A percentile compares a stretch with the other conserved stretches of the same genome.
phyloP scores from a whole-genome alignment of 2,113 vertebrate genomes.

The Setophaga kirtlandii region DNA sequence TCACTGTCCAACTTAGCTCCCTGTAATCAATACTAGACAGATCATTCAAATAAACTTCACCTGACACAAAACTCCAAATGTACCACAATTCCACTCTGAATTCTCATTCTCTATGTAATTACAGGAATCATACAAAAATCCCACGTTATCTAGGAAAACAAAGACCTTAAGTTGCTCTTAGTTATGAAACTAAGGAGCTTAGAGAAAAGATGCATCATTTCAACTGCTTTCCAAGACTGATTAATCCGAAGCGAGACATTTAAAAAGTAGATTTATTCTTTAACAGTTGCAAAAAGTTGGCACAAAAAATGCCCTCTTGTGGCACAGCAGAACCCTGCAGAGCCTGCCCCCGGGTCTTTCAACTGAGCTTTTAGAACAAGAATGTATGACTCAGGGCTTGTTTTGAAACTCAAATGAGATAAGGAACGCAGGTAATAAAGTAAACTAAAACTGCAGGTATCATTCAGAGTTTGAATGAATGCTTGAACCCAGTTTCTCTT shows the following conservation, averaged over 20 bases:
- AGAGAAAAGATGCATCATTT: background rate
- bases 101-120: background rate
- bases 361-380: background rate
- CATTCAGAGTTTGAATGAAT: background rate
- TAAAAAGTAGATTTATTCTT: background rate
- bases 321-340: constrained; percentile 13
- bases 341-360: background rate
- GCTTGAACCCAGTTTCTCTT: background rate
- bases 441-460: background rate
- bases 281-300: background rate
- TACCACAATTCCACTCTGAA: background rate
- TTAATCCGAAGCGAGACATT: background rate
- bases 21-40: background rate
- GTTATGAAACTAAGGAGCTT: background rate
- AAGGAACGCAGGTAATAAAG: background rate
- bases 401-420: background rate
- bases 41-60: background rate
- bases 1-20: background rate
- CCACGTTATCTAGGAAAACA: background rate
- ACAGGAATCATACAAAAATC: background rate
- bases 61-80: background rate
- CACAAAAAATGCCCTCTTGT: constrained; percentile 44
- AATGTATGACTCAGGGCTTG: background rate
- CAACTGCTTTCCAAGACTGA: background rate
- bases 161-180: background rate